These are phyloP conservation scores for Pempheris klunzingeri DNA, from an alignment of 2,797 vertebrate genomes.

Conservation along the genomic window DNA sequence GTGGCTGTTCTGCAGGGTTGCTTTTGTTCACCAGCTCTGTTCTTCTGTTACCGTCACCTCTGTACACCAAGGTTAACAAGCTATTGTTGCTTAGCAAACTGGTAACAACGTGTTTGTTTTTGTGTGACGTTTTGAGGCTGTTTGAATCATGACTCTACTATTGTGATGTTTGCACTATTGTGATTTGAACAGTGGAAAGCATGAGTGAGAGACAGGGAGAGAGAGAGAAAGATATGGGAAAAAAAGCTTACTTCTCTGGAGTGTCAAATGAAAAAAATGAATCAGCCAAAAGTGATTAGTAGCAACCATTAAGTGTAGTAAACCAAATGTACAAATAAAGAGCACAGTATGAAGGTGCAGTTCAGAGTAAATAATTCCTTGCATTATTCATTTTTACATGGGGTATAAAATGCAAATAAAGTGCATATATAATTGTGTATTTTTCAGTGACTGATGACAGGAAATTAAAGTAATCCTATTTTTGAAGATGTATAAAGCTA, in stretches of 20 bases:
- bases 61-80: neutral
- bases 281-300: neutral
- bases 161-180: neutral
- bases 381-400: neutral
- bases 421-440: neutral
- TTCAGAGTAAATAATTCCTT: too few relatives aligned
- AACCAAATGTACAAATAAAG: conserved; percentile 1
- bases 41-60: conserved; percentile 11
- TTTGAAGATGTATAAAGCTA: neutral
- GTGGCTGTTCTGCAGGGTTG: neutral
- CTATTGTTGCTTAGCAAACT: neutral
- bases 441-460: neutral
- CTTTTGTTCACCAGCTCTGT: neutral
- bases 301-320: neutral
- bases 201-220: too few relatives aligned
- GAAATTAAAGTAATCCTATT: neutral
- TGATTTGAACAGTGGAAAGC: conserved; percentile 8
- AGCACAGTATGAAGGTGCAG: neutral
- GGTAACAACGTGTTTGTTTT: neutral
- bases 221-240: neutral
- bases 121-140: neutral
- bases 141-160: neutral
- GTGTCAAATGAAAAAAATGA: neutral
- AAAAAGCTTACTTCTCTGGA: neutral
- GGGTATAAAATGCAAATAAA: neutral